A percentile compares a stretch with the other conserved stretches of the same genome.
Evolutionary conservation across 2,113 vertebrate genomes (phyloP).

Genomic region (Oryctolagus cuniculus): DNA sequence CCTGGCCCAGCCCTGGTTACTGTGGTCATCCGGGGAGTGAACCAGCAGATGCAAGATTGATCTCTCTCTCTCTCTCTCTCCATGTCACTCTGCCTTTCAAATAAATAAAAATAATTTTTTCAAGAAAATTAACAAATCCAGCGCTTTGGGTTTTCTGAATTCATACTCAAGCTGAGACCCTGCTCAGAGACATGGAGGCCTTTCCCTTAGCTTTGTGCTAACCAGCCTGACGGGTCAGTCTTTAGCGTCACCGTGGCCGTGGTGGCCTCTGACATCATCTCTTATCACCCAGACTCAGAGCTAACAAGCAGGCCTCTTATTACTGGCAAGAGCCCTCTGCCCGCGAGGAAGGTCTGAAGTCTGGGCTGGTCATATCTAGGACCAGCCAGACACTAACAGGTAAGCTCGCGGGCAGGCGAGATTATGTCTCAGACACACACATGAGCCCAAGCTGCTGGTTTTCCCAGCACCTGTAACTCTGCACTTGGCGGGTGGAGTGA

Average conservation of each 20-base stretch:
- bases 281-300: background rate
- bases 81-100: too few species aligned
- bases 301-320: background rate
- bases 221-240: background rate
- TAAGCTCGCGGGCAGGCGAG: background rate
- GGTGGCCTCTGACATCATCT: background rate
- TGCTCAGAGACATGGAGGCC: background rate
- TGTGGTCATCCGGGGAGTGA: too few species aligned
- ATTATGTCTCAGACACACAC: background rate
- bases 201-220: background rate
- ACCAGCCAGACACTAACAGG: background rate
- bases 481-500: background rate
- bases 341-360: conserved; percentile 30
- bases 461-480: background rate
- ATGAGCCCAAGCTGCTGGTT: background rate
- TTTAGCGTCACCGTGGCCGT: background rate
- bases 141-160: background rate
- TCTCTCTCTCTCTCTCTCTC: too few species aligned
- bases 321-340: background rate
- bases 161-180: background rate
- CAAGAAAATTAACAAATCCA: background rate
- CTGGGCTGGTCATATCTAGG: background rate
- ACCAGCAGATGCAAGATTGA: too few species aligned
- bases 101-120: too few species aligned
- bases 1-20: too few species aligned